phyloP scores from a whole-genome alignment of 2,113 vertebrate genomes.

The Cygnus buccinator region DNA sequence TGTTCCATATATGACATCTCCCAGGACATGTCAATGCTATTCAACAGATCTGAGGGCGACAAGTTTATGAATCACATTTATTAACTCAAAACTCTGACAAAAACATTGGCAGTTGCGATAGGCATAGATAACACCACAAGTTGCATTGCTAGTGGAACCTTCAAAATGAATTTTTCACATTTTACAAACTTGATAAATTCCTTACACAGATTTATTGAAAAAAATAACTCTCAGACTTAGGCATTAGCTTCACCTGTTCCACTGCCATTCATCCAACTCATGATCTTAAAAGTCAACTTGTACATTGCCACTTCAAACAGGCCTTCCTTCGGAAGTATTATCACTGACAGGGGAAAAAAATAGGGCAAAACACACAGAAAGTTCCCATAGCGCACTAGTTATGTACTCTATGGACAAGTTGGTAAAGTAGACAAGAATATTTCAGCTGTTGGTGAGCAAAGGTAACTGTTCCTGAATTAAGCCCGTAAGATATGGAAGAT shows the following conservation, averaged over 20 bases:
- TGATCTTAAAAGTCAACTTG: background rate
- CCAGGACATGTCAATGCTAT: background rate
- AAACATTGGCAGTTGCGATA: background rate
- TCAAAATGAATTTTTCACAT: background rate
- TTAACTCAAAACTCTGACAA: background rate
- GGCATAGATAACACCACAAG: background rate
- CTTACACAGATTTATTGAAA: background rate
- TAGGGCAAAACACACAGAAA: background rate
- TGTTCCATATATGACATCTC: background rate
- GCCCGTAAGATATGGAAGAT: background rate
- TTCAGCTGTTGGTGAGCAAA: background rate
- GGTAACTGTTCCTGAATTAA: background rate
- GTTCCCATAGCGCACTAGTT: background rate
- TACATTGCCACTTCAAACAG: fast-evolving
- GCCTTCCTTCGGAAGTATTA: background rate
- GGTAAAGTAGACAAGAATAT: background rate
- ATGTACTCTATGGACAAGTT: background rate
- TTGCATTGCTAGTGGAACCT: background rate
- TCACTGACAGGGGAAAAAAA: background rate
- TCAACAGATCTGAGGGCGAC: background rate
- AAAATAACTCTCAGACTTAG: background rate
- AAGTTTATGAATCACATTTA: background rate
- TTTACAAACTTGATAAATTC: background rate
- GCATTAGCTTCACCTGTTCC: background rate
- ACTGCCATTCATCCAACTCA: background rate